A percentile compares a stretch with the other conserved stretches of the same genome.
These are phyloP conservation scores for Gryon sp. DNA, from an alignment of 1,140 invertebrate genomes.

Conservation along the genomic window DNA sequence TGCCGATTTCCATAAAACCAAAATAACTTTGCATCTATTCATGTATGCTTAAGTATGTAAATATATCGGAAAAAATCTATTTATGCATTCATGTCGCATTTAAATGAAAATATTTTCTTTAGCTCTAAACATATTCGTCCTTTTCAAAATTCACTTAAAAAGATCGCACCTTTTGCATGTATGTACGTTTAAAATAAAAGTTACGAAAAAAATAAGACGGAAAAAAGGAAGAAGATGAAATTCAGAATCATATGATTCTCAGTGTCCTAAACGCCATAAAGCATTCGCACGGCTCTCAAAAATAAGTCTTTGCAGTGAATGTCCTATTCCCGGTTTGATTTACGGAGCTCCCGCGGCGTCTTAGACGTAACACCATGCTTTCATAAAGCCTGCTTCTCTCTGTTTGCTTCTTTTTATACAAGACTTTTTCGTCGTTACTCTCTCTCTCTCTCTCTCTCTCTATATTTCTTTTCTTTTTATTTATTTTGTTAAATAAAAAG, in stretches of 20 bases:
- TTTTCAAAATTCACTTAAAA: no score
- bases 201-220: background rate
- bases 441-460: background rate
- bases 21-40: no score
- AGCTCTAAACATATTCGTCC: no score
- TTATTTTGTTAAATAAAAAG: no score
- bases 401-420: background rate
- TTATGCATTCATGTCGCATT: no score
- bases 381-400: constrained; percentile 40
- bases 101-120: background rate
- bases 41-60: no score
- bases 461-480: constrained; percentile 6
- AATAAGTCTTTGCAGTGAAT: constrained; percentile 54
- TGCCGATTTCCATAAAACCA: no score
- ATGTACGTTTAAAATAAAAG: no score
- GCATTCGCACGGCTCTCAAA: constrained; percentile 38
- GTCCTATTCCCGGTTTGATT: constrained; percentile 52
- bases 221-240: constrained; percentile 1
- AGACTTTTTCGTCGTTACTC: no score
- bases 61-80: no score
- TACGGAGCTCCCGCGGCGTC: constrained; percentile 53
- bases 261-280: constrained; percentile 55
- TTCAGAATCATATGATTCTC: constrained; percentile 41
- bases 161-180: no score
- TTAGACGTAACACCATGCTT: constrained; percentile 52